These are phyloP conservation scores for Sabatieria punctata DNA, from an alignment of 2,888 invertebrate species.

Conservation along the genomic window DNA sequence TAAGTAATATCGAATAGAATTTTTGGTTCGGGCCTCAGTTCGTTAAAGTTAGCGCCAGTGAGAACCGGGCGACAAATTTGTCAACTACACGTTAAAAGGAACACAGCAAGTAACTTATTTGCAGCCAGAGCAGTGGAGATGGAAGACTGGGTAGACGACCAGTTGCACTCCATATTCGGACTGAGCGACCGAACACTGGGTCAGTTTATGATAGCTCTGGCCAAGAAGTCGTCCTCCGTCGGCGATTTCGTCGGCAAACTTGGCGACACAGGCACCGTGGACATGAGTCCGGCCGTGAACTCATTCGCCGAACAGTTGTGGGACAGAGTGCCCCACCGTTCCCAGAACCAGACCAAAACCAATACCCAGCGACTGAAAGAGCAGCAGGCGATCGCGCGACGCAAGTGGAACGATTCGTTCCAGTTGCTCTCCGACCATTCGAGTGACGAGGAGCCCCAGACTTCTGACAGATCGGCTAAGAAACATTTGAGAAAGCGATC, in stretches of 20 bases:
- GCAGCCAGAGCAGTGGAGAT: no score
- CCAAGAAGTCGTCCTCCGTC: slow-evolving; percentile 32
- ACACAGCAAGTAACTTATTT: no score
- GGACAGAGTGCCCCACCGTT: slow-evolving; percentile 29
- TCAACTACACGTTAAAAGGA: no score
- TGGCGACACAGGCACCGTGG: slow-evolving; percentile 14
- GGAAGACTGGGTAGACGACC: slow-evolving; percentile 39
- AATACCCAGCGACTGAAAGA: neutral
- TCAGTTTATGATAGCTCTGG: slow-evolving; percentile 40
- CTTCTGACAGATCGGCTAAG: neutral
- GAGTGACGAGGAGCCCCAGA: neutral
- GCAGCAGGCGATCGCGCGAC: neutral
- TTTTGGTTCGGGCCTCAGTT: no score
- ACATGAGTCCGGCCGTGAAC: slow-evolving; percentile 22
- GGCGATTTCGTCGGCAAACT: slow-evolving; percentile 19
- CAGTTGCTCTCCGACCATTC: neutral
- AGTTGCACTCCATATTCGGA: slow-evolving; percentile 40
- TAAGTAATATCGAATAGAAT: no score
- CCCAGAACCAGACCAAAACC: neutral
- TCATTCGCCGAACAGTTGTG: slow-evolving; percentile 38
- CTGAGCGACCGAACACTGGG: slow-evolving; percentile 39
- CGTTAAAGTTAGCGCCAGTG: no score
- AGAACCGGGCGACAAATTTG: no score
- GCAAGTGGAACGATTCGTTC: slow-evolving; percentile 2
- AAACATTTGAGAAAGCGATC: slow-evolving; percentile 9